phyloP scores from a whole-genome alignment of 1,140 invertebrate genomes.

The Papilio glaucus region DNA sequence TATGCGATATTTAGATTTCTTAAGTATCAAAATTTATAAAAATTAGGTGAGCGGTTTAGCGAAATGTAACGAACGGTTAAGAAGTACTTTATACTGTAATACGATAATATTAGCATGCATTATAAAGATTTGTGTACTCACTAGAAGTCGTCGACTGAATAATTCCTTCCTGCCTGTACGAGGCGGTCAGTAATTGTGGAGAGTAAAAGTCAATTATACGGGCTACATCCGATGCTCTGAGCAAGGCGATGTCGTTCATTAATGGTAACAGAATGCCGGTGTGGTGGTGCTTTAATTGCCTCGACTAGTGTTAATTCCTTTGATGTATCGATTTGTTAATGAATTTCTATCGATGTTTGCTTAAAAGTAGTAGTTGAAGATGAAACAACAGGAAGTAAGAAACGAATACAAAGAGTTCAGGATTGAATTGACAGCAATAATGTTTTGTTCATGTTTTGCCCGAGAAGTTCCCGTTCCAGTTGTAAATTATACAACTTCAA shows the following conservation, averaged over 20 bases:
- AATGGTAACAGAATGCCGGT: slow-evolving; percentile 2
- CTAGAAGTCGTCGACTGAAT: slow-evolving; percentile 52
- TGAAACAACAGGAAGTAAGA: too few species aligned
- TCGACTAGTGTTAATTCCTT: not conserved
- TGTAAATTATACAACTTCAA: too few species aligned
- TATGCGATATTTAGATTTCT: too few species aligned
- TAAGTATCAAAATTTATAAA: too few species aligned
- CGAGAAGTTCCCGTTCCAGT: too few species aligned
- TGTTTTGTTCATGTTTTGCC: too few species aligned
- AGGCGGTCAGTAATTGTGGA: slow-evolving; percentile 59
- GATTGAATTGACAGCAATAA: too few species aligned
- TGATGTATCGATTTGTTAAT: slow-evolving; percentile 11
- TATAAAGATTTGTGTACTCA: not conserved
- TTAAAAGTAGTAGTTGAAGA: not conserved
- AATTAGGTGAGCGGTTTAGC: too few species aligned
- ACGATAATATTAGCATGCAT: too few species aligned
- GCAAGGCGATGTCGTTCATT: slow-evolving; percentile 8
- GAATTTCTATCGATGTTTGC: not conserved
- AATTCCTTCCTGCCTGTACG: slow-evolving; percentile 63
- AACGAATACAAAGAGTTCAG: too few species aligned
- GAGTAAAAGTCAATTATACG: slow-evolving; percentile 67
- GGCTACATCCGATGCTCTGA: slow-evolving; percentile 35
- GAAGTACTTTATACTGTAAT: too few species aligned
- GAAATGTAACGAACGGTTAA: too few species aligned
- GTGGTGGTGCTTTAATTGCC: not conserved